Evolutionary conservation across 2,888 invertebrate species (phyloP), one percentile per base, ranked within the genome.

Genomic region (Tanypteryx hageni): DNA sequence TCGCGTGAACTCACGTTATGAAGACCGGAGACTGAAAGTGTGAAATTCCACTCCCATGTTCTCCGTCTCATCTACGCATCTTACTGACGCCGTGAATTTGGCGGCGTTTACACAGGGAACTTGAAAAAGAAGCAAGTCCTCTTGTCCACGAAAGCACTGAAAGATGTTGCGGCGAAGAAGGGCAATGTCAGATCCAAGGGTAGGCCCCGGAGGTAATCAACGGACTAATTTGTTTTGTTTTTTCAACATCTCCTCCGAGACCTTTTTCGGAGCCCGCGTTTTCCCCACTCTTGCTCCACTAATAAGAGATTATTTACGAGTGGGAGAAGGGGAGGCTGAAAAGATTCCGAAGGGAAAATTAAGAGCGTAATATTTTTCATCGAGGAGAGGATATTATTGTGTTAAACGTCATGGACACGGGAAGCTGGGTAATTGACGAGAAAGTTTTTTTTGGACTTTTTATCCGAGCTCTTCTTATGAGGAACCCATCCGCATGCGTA

Each of bases 11-110:
- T 76, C 22, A 22, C 11, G 27, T 27, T 76, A 76, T 76, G 76
- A 22, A 76, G 76, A 76, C 22, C 10, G 68, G 18, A 18, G n/a
- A 27, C 76, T 14, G 9, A 76, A 76, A 76, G 76, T 76, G 76
- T 76, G 76, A 76, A 76, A 76, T 76, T 76, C 76, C 76, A 22
- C 27, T 27, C 27, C 76, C 27, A 10, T 76, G 76, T 76, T 76
- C 76, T 76, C 76, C 18, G 76, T 76, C 76, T 14, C 76, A 5
- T 27, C 22, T 27, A 3, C 9, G 0, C 9, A 10, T 27, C 76
- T 76, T 27, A 22, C 76, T 10, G 7, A 22, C 22, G 7, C 4
- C 68, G 68, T 22, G 68, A 22, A n/a, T 64, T 16, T 18, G 61
- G 13, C 61, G 13, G 61, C 61, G 18, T 11, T 22, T 10, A 16